Evolutionary conservation across 2,888 invertebrate species (phyloP).

Genomic region (Heliconius ethilla): DNA sequence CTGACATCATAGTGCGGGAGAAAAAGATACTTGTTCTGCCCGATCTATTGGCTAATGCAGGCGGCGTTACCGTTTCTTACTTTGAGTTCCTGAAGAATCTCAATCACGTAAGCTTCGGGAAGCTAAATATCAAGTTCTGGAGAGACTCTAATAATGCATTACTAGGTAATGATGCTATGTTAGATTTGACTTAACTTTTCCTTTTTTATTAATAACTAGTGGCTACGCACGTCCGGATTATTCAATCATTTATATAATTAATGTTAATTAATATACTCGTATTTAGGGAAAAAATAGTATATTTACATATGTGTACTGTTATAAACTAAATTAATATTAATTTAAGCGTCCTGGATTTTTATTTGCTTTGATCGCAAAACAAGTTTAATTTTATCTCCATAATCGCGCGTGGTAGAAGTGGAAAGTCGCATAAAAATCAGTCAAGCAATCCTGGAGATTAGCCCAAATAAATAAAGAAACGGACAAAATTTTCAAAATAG

Average conservation of each 20-base stretch:
- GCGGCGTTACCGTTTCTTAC: constrained; percentile 95
- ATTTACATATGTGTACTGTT: not conserved
- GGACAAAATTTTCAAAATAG: too few relatives aligned
- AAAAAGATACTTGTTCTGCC: constrained; percentile 90
- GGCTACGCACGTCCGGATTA: not conserved
- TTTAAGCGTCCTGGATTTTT: too few relatives aligned
- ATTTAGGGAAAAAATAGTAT: too few relatives aligned
- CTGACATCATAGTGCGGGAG: constrained; percentile 87
- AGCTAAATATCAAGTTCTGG: constrained; percentile 93
- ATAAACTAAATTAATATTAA: too few relatives aligned
- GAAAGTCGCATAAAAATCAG: too few relatives aligned
- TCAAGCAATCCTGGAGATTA: too few relatives aligned
- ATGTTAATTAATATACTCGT: too few relatives aligned
- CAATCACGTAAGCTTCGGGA: constrained; percentile 94
- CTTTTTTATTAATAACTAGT: not conserved
- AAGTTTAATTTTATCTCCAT: too few relatives aligned
- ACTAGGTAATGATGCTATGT: constrained; percentile 76
- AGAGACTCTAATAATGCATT: constrained; percentile 91
- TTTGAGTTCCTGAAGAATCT: constrained; percentile 96
- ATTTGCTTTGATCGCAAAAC: too few relatives aligned
- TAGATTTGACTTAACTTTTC: not conserved
- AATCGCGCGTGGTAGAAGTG: too few relatives aligned
- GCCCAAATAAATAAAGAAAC: too few relatives aligned
- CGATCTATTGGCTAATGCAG: constrained; percentile 88
- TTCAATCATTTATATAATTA: not conserved